Conservation (phyloP, 2,113 vertebrate species). For the Pyxicephalus adspersus region DNA sequence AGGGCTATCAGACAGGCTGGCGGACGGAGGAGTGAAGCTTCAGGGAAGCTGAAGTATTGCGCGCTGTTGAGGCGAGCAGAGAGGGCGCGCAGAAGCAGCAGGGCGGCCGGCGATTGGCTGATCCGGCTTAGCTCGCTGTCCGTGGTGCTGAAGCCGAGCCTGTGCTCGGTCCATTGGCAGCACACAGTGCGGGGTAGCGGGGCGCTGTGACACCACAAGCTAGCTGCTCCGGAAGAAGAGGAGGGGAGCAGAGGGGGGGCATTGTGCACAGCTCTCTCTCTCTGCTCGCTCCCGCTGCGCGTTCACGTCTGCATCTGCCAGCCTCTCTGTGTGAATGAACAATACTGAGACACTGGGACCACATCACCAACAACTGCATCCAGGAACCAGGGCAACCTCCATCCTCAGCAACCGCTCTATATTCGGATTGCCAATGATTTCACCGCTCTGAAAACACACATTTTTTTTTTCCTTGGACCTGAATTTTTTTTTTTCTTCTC, state of each 20-base stretch:
- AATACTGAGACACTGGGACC: slow-evolving; percentile 70
- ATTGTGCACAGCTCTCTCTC: background rate
- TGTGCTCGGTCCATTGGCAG: background rate
- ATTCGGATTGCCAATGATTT: slow-evolving; percentile 59
- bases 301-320: slow-evolving; percentile 53
- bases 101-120: slow-evolving; percentile 14
- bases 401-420: slow-evolving; percentile 57
- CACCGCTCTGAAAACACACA: slow-evolving; percentile 72
- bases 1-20: slow-evolving; percentile 36
- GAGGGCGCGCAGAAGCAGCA: background rate
- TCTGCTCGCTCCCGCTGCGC: slow-evolving; percentile 52
- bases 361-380: slow-evolving; percentile 67
- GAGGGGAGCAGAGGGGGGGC: slow-evolving; percentile 3
- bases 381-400: slow-evolving; percentile 63
- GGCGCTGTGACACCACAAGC: slow-evolving; percentile 26
- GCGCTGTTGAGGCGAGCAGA: background rate
- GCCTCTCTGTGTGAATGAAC: slow-evolving; percentile 58
- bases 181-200: background rate
- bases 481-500: slow-evolving; percentile 59
- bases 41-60: too few species aligned
- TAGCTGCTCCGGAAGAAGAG: slow-evolving; percentile 20
- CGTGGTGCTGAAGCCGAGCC: slow-evolving; percentile 70
- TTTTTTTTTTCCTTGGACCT: slow-evolving; percentile 74
- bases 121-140: slow-evolving; percentile 64
- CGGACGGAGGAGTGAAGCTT: background rate